A percentile compares a stretch with the other conserved stretches of the same genome.
These are phyloP conservation scores for Contarinia nasturtii DNA, from an alignment of 1,140 invertebrate genomes.

Conservation along the genomic window DNA sequence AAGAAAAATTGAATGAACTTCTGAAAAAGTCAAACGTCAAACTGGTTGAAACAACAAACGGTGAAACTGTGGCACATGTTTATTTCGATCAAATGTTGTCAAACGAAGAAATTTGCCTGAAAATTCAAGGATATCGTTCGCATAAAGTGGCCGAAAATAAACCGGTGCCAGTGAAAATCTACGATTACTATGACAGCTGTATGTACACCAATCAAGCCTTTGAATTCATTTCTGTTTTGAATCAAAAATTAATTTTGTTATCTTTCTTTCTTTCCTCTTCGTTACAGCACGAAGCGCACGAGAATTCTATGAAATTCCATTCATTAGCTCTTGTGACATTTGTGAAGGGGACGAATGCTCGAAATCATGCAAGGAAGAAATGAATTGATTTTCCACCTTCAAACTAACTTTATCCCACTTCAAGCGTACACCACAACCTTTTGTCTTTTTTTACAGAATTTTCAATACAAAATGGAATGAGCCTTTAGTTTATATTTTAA, in stretches of 20 bases:
- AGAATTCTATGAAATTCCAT: too few species aligned
- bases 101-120: neutral
- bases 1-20: neutral
- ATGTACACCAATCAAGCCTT: neutral
- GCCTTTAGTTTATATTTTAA: too few species aligned
- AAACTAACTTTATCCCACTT: too few species aligned
- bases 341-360: neutral
- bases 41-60: constrained; percentile 49
- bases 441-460: too few species aligned
- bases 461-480: too few species aligned
- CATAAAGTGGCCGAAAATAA: too few species aligned
- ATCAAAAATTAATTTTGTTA: neutral
- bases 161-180: neutral
- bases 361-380: too few species aligned
- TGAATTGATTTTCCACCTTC: too few species aligned
- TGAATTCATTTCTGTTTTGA: neutral
- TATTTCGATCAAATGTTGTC: constrained; percentile 27
- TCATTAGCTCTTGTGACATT: neutral
- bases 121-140: neutral
- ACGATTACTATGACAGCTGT: neutral
- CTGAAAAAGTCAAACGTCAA: neutral
- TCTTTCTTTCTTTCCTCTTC: neutral
- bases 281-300: neutral
- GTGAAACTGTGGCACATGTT: constrained; percentile 47
- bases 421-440: too few species aligned